These are phyloP conservation scores for Spodoptera frugiperda DNA, from an alignment of 1,140 invertebrate species.

Conservation along the genomic window DNA sequence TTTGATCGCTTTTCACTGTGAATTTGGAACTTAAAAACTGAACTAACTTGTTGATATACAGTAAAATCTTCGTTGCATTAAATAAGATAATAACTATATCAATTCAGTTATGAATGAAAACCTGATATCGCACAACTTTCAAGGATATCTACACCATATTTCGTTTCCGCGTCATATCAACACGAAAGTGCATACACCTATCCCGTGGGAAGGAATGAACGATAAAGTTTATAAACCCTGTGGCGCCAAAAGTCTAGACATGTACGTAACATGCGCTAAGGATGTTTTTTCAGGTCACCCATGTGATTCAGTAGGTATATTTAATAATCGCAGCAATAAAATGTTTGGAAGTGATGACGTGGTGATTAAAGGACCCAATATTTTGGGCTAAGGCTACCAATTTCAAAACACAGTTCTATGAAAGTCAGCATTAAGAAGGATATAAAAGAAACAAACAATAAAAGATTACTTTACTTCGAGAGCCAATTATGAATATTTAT, in stretches of 20 bases:
- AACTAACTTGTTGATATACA: too few relatives aligned
- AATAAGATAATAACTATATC: too few relatives aligned
- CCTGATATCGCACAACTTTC: background rate
- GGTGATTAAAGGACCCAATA: background rate
- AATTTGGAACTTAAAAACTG: too few relatives aligned
- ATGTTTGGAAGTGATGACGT: constrained; percentile 11
- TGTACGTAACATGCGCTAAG: constrained; percentile 18
- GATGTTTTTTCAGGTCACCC: constrained; percentile 32
- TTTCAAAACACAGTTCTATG: too few relatives aligned
- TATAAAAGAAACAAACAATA: too few relatives aligned
- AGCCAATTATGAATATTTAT: too few relatives aligned
- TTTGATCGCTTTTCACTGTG: too few relatives aligned
- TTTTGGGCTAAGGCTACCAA: background rate
- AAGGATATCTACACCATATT: background rate
- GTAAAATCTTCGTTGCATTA: too few relatives aligned
- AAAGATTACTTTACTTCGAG: too few relatives aligned
- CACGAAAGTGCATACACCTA: background rate
- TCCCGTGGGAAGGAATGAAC: constrained; percentile 14
- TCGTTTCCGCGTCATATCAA: background rate
- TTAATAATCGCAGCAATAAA: constrained; percentile 28
- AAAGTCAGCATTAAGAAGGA: too few relatives aligned
- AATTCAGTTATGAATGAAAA: too few relatives aligned
- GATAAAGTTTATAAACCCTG: constrained; percentile 30
- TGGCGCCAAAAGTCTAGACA: constrained; percentile 38
- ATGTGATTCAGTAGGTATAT: constrained; percentile 14